A percentile compares a stretch with the other conserved stretches of the same genome.
These are phyloP conservation scores for Chironomus tepperi DNA, from an alignment of 1,140 invertebrate genomes.

Conservation along the genomic window DNA sequence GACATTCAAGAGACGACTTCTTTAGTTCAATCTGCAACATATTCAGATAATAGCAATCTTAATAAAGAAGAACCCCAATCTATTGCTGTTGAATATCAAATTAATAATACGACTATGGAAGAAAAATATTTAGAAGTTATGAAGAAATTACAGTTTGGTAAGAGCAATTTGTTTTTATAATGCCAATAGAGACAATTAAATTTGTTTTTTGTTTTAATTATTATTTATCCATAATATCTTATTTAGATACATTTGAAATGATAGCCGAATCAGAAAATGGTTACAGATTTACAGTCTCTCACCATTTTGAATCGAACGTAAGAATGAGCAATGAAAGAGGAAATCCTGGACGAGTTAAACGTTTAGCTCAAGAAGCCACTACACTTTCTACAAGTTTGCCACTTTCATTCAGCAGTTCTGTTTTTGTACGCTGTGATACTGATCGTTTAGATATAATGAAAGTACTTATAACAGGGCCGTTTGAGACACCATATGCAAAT, in stretches of 20 bases:
- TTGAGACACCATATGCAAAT: slow-evolving; percentile 82
- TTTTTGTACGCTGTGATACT: slow-evolving; percentile 92
- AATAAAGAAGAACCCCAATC: slow-evolving; percentile 37
- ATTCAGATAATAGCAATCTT: slow-evolving; percentile 41
- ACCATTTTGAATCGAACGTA: slow-evolving; percentile 87
- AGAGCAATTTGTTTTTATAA: no score
- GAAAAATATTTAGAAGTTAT: slow-evolving; percentile 77
- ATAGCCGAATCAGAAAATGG: slow-evolving; percentile 61
- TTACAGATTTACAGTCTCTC: slow-evolving; percentile 75
- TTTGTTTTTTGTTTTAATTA: not conserved
- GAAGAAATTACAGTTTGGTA: slow-evolving; percentile 82
- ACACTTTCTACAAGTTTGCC: slow-evolving; percentile 90
- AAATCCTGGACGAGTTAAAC: slow-evolving; percentile 78
- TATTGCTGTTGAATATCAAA: slow-evolving; percentile 42
- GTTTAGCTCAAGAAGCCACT: slow-evolving; percentile 90
- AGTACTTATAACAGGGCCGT: slow-evolving; percentile 85
- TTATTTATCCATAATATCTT: slow-evolving; percentile 20
- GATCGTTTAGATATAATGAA: slow-evolving; percentile 94
- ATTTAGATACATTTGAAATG: slow-evolving; percentile 82
- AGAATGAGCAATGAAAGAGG: slow-evolving; percentile 67
- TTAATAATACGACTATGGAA: slow-evolving; percentile 46
- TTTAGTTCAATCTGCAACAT: slow-evolving; percentile 62
- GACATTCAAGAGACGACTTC: slow-evolving; percentile 78
- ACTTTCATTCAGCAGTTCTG: slow-evolving; percentile 85
- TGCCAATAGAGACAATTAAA: slow-evolving; percentile 15